These are phyloP conservation scores for Brachyhypopomus occidentalis DNA, from an alignment of 2,113 vertebrate species.

Conservation along the genomic window DNA sequence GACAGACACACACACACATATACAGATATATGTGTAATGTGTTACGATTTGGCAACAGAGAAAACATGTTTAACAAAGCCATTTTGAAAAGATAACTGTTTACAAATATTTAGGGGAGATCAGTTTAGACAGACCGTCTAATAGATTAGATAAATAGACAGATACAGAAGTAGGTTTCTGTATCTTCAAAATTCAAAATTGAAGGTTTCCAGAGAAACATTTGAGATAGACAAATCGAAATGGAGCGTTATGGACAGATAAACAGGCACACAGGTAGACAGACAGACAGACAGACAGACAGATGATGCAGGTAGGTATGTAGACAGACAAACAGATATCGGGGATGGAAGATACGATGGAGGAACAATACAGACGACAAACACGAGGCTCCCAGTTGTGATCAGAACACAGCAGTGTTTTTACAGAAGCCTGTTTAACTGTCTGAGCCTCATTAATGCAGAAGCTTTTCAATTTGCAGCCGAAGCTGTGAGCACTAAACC, in stretches of 20 bases:
- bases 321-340: background rate
- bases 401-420: slow-evolving; percentile 30
- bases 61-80: no score
- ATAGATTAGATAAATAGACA: background rate
- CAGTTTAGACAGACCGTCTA: background rate
- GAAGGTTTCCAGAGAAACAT: background rate
- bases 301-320: background rate
- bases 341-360: no score
- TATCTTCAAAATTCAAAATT: background rate
- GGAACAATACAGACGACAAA: background rate
- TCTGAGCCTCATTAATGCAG: slow-evolving; percentile 54
- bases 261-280: background rate
- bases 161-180: background rate
- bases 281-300: background rate
- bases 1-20: no score
- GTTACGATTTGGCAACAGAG: no score
- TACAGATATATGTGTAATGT: no score
- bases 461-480: slow-evolving; percentile 57
- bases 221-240: background rate
- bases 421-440: slow-evolving; percentile 52
- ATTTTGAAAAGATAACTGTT: no score
- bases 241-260: no score
- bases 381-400: background rate
- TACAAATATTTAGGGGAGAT: background rate
- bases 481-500: slow-evolving; percentile 52